Base-by-base conservation (phyloP, 2,113 vertebrate genomes). In the Nettapus auritus region DNA sequence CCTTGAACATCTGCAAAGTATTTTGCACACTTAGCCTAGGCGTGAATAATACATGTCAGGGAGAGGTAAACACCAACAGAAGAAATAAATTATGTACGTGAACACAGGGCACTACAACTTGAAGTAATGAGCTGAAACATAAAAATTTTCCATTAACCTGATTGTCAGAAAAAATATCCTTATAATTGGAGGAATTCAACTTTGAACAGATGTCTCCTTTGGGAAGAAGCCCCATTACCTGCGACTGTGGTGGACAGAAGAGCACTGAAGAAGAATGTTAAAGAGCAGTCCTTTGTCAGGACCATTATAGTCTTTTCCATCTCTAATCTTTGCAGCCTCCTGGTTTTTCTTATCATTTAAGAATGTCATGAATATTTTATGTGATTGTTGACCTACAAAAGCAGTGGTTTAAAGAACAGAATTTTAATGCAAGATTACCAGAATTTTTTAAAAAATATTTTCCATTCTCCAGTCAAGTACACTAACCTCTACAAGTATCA, bases 1-100 rank as follows among this genome's bases (percentile, higher is more conserved):
- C 69, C 71, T 92, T 89, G 70, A 92, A 91, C 91, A 94, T 95
- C 87, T 96, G 84, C 82, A 88, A 92, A 96, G 40, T 94, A 87
- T 89, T 96, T 96, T 91, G 91, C 88, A 95, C 75, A 31, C 87
- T 92, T 77, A 78, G 67, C 67, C 84, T 82, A 82, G 70, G 82
- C 1, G 5, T 96, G 83, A 96, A 96, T 97, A 96, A 97, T 95
- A 90, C 69, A 96, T 95, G 90, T 36, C 70, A 44, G 66, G 66
- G 62, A 91, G 85, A 96, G 64, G 90, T 96, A 97, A 95, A 95
- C 86, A 96, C 90, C 93, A 95, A 78, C 13, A 80, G 90, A 94
- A 91, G 94, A 91, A 95, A 97, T 93, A 97, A 97, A 97, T 96
- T 91, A 96, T 97, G 96, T 60, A 96, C 46, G 66, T 92, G 93